Percentiles rank a stretch among this genome's conserved stretches.
Evolutionary conservation across 2,113 vertebrate species (phyloP).

Genomic region (Carassius carassius): DNA sequence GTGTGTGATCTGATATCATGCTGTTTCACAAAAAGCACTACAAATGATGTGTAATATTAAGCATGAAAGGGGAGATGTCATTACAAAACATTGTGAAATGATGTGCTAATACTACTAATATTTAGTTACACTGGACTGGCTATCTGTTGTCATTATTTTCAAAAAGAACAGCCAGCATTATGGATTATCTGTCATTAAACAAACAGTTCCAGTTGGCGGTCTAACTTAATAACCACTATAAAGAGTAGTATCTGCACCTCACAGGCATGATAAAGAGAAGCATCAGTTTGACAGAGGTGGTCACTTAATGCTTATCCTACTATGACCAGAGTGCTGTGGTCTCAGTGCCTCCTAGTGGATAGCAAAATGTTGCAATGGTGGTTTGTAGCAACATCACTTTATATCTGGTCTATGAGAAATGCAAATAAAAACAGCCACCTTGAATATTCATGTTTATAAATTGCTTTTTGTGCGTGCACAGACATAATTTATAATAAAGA

Average conservation of each 20-base stretch:
- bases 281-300: background rate
- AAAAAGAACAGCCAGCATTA: background rate
- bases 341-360: constrained; percentile 74
- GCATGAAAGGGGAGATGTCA: background rate
- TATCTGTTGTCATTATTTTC: background rate
- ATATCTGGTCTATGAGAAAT: background rate
- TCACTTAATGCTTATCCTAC: background rate
- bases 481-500: background rate
- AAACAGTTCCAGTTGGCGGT: background rate
- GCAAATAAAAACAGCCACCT: background rate
- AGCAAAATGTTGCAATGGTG: constrained; percentile 10
- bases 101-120: background rate
- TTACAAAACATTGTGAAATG: background rate
- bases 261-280: background rate
- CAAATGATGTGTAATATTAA: background rate
- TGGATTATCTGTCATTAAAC: background rate
- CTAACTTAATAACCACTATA: background rate
- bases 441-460: constrained; percentile 4
- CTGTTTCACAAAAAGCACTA: background rate
- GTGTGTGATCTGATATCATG: background rate
- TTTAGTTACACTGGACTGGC: background rate
- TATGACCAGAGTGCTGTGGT: constrained; percentile 50
- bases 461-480: background rate
- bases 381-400: background rate
- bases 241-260: background rate